Percentiles rank a stretch among this genome's conserved stretches.
phyloP scores from a whole-genome alignment of 2,113 vertebrate genomes.

The Elephas maximus region DNA sequence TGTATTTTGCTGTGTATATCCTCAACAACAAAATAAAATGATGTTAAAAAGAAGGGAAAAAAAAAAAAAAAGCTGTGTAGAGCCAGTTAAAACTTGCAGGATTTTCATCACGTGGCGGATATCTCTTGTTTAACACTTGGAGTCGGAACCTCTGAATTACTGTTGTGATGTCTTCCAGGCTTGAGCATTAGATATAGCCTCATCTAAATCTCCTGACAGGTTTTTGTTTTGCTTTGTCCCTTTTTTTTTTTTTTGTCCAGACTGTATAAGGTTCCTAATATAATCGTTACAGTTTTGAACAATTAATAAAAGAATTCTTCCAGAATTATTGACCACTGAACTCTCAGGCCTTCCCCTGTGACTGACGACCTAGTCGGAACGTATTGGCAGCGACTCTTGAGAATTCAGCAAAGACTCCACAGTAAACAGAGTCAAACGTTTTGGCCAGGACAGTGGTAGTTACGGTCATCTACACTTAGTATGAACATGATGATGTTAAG shows the following conservation, averaged over 20 bases:
- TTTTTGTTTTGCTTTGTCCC: background rate
- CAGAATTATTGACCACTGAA: background rate
- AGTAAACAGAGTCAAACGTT: background rate
- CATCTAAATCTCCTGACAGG: background rate
- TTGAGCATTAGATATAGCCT: background rate
- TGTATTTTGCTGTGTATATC: too few species aligned
- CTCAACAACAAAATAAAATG: too few species aligned
- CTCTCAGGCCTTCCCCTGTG: background rate
- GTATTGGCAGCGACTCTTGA: background rate
- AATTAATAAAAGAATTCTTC: background rate
- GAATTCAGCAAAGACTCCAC: background rate
- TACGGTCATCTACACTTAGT: background rate
- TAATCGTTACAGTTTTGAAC: background rate
- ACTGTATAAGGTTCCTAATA: too few species aligned
- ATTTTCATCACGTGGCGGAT: too few species aligned
- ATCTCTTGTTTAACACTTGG: background rate
- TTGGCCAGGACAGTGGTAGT: too few species aligned
- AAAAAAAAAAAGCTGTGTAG: too few species aligned
- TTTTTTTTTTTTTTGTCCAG: background rate
- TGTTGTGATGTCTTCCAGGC: background rate
- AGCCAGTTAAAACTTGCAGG: background rate
- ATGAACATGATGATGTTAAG: background rate
- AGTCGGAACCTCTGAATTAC: background rate
- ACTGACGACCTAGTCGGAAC: background rate
- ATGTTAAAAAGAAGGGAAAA: too few species aligned